These are phyloP conservation scores for Coregonus sp. DNA, from an alignment of 2,797 vertebrate species.

Conservation along the genomic window DNA sequence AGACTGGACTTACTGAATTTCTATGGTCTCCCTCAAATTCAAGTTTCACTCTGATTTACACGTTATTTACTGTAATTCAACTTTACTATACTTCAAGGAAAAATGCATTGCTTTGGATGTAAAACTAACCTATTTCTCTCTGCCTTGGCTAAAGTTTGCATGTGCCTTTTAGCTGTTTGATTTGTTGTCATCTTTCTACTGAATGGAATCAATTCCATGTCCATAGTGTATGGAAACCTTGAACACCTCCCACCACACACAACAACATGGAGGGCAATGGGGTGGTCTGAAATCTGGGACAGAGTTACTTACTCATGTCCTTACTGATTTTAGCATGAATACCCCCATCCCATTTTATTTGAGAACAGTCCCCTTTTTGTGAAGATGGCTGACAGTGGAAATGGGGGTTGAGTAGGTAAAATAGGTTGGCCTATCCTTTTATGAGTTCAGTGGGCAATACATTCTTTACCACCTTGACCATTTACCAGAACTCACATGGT, in stretches of 20 bases:
- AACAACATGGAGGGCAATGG: not conserved
- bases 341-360: not conserved
- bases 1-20: not conserved
- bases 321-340: not conserved
- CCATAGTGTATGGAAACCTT: not conserved
- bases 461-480: constrained; percentile 78
- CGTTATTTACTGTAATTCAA: not conserved
- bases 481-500: constrained; percentile 75
- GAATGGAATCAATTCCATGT: not conserved
- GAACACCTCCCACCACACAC: not conserved
- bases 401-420: not conserved
- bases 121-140: not conserved
- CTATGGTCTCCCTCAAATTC: not conserved
- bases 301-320: not conserved
- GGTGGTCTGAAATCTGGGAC: not conserved
- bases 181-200: not conserved
- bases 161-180: not conserved
- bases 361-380: not conserved
- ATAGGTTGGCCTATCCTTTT: constrained; percentile 64
- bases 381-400: not conserved
- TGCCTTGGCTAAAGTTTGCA: not conserved
- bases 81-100: not conserved
- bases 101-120: not conserved
- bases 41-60: not conserved
- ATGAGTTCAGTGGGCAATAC: constrained; percentile 73